A percentile compares a stretch with the other conserved stretches of the same genome.
Evolutionary conservation across 2,797 vertebrate species (phyloP).

Genomic region (Notamacropus eugenii): DNA sequence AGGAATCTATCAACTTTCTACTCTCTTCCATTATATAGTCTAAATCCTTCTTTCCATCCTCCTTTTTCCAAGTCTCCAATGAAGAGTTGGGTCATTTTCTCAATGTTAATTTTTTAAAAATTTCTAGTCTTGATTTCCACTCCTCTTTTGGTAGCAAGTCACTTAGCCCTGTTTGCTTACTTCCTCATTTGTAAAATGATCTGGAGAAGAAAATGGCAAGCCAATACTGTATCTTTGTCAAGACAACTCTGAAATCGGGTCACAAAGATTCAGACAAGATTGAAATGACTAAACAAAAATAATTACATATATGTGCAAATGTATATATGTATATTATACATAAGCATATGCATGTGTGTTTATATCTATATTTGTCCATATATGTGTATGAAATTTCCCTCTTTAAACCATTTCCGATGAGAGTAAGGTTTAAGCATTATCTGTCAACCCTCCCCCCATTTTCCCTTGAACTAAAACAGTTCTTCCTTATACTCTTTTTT

Average conservation of each 20-base stretch:
- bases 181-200: no score
- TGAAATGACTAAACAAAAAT: no score
- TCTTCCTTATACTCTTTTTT: no score
- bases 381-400: not conserved
- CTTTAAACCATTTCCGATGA: not conserved
- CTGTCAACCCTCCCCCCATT: not conserved
- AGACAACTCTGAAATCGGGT: no score
- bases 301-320: no score
- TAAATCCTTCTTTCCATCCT: not conserved
- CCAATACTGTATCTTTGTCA: no score
- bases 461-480: not conserved
- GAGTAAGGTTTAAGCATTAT: not conserved
- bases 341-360: no score
- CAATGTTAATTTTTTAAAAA: not conserved
- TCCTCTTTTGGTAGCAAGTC: not conserved
- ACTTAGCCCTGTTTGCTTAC: not conserved
- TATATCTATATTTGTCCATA: no score
- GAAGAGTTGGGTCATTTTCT: no score
- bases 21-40: not conserved
- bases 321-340: no score
- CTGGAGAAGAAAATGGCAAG: no score
- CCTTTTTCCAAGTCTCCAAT: not conserved
- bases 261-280: no score
- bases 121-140: not conserved
- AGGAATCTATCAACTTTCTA: not conserved